These are phyloP conservation scores for Andricus curvator DNA, from an alignment of 2,888 invertebrate species.

Conservation along the genomic window DNA sequence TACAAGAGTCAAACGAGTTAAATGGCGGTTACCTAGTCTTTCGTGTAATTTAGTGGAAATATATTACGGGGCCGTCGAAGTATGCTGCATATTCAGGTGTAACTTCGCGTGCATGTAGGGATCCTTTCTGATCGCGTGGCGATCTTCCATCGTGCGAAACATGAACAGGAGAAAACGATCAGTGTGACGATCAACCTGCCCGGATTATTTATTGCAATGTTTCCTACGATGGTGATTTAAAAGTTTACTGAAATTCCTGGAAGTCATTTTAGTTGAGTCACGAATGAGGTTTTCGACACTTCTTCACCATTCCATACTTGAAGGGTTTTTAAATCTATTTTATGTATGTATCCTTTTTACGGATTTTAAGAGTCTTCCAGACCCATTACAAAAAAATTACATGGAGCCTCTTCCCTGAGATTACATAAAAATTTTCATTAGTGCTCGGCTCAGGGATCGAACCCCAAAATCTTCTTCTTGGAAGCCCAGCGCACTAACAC, in stretches of 20 bases:
- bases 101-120: slow-evolving; percentile 42
- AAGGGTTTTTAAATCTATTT: no score
- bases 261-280: background rate
- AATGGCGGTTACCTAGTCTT: slow-evolving; percentile 44
- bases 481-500: no score
- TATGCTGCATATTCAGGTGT: slow-evolving; percentile 40
- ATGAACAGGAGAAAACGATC: slow-evolving; percentile 49
- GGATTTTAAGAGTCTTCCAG: no score
- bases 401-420: no score
- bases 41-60: slow-evolving; percentile 48
- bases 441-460: no score
- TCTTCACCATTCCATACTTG: background rate
- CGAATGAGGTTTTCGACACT: background rate
- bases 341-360: no score
- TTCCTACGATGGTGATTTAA: background rate
- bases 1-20: slow-evolving; percentile 45
- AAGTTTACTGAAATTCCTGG: background rate
- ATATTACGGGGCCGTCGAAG: slow-evolving; percentile 43
- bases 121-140: slow-evolving; percentile 48
- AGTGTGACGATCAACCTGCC: slow-evolving; percentile 42
- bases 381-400: no score
- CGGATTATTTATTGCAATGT: slow-evolving; percentile 46
- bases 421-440: no score
- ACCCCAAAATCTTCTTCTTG: no score
- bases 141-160: slow-evolving; percentile 44